A percentile compares a stretch with the other conserved stretches of the same genome.
Evolutionary conservation across 2,888 invertebrate genomes (phyloP).

Genomic region (Sinotaia quadrata): DNA sequence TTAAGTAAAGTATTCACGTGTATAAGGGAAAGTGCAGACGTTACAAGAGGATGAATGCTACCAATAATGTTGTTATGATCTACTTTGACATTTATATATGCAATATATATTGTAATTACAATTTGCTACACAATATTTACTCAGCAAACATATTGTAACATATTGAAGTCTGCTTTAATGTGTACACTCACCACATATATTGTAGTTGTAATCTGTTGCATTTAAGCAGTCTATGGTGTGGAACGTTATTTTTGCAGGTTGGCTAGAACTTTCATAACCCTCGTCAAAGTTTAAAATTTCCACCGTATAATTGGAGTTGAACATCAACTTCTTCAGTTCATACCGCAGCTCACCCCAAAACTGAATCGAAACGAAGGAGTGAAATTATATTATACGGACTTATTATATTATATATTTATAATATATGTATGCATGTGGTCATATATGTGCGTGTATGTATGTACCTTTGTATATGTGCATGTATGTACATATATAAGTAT

Average conservation of each 20-base stretch:
- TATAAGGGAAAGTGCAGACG: too few relatives aligned
- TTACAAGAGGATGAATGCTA: too few relatives aligned
- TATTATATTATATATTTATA: not conserved
- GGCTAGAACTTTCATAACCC: slow-evolving; percentile 23
- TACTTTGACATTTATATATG: too few relatives aligned
- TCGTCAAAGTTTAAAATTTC: slow-evolving; percentile 35
- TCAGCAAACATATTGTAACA: too few relatives aligned
- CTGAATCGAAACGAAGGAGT: not conserved
- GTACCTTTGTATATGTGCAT: not conserved
- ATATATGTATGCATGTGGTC: not conserved
- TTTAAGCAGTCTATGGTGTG: slow-evolving; percentile 34
- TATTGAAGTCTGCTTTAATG: not conserved
- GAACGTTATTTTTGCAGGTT: slow-evolving; percentile 24
- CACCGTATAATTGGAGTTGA: slow-evolving; percentile 35
- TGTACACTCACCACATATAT: slow-evolving; percentile 34
- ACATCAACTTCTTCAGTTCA: slow-evolving; percentile 32
- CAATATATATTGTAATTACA: too few relatives aligned
- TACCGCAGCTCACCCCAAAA: slow-evolving; percentile 25
- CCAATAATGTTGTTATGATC: too few relatives aligned
- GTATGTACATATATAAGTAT: not conserved
- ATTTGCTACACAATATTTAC: too few relatives aligned
- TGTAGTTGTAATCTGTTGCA: slow-evolving; percentile 37
- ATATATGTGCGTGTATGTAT: not conserved
- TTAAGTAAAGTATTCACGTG: too few relatives aligned
- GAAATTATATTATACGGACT: too few relatives aligned